Percentiles rank a stretch among this genome's conserved stretches.
Conservation (phyloP, 2,888 invertebrate genomes). For the Ctenicera cuprea region DNA sequence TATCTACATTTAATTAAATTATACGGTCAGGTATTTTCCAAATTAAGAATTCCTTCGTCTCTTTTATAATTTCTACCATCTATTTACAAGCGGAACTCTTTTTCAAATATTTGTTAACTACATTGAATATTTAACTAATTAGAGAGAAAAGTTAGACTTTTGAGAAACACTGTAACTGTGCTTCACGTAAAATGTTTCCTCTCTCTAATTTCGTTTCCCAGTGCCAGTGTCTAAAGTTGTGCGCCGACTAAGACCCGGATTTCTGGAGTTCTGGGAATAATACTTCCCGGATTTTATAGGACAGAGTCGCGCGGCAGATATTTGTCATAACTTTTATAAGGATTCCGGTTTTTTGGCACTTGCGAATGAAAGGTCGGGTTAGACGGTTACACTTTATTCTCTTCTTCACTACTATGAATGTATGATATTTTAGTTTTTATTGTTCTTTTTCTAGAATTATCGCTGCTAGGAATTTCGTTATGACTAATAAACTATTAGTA, state of each 20-base stretch:
- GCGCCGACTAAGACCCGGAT: conserved; percentile 20
- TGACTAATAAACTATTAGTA: no score
- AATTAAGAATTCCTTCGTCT: no score
- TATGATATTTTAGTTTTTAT: neutral
- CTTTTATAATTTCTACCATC: no score
- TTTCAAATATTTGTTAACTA: no score
- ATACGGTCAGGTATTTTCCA: no score
- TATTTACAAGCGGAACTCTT: no score
- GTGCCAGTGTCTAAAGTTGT: conserved; percentile 7
- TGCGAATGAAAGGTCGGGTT: neutral
- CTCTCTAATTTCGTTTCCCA: conserved; percentile 11
- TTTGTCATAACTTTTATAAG: conserved; percentile 23
- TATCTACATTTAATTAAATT: no score
- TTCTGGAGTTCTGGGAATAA: conserved; percentile 24
- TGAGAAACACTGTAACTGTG: no score
- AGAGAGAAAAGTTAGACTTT: no score
- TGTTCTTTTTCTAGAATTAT: no score
- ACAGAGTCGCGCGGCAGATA: conserved; percentile 18
- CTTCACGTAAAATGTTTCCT: conserved; percentile 5
- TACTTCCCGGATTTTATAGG: conserved; percentile 17
- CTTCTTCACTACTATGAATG: neutral
- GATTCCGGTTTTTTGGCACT: conserved; percentile 23
- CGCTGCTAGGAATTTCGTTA: no score
- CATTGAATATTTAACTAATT: no score
- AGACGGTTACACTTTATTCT: neutral